phyloP scores from a whole-genome alignment of 2,113 vertebrate genomes.

The Sturnus vulgaris region DNA sequence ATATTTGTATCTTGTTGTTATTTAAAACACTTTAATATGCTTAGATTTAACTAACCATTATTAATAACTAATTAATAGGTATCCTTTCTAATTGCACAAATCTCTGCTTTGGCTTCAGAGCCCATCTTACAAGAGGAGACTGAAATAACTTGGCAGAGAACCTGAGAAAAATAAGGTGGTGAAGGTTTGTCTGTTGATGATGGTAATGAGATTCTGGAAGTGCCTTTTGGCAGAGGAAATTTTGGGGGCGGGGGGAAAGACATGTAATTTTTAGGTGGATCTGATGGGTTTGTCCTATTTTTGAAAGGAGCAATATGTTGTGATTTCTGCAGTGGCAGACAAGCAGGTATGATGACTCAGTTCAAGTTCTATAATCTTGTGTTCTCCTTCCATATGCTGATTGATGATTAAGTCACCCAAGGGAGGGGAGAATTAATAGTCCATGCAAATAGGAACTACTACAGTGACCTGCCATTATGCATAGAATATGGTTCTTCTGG shows the following conservation, averaged over 20 bases:
- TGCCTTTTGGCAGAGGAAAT: neutral
- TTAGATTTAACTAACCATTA: neutral
- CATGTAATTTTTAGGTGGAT: neutral
- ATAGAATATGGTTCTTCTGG: neutral
- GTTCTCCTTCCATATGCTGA: neutral
- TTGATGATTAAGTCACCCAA: neutral
- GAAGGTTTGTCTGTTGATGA: neutral
- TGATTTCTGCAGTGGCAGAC: neutral
- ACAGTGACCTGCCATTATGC: neutral
- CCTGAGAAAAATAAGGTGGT: neutral
- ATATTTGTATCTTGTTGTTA: neutral
- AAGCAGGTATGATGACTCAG: neutral
- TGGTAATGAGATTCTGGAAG: neutral
- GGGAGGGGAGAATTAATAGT: neutral
- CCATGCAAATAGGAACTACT: neutral
- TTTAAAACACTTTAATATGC: neutral
- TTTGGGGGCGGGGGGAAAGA: accelerated
- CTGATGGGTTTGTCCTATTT: neutral
- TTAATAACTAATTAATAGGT: neutral
- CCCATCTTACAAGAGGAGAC: neutral
- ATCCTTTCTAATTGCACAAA: neutral
- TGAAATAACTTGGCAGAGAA: neutral
- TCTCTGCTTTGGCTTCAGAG: neutral
- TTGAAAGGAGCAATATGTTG: neutral
- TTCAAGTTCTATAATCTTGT: neutral